Base-by-base conservation (phyloP, 2,113 vertebrate genomes). In the Tilapia sparmanii region DNA sequence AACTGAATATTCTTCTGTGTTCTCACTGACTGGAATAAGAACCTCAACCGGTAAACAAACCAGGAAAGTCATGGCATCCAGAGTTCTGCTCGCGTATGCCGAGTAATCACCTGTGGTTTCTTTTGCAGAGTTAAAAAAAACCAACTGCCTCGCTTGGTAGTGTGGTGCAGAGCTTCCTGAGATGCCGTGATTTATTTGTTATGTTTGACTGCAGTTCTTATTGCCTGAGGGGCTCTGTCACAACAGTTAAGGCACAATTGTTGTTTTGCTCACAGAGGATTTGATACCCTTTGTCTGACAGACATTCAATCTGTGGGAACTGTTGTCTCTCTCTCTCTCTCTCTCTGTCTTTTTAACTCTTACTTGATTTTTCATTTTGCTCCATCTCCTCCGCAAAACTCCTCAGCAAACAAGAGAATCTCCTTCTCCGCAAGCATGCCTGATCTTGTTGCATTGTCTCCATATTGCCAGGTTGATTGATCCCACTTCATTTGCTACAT, bases 241-340 rank as follows among this genome's bases (percentile, higher is more conserved):
- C 89, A 91, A 90, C 89, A 50, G 82, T 95, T 94, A 91, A 95
- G 81, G 85, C 88, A 90, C 90, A 93, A 95, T 95, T 90, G 95
- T 91, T 93, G 86, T 95, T 95, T 95, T 90, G 87, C 90, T 89
- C 89, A 87, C 86, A 87, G 82, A 89, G 93, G 94, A 95, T 91
- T 91, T 84, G 90, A 95, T 95, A 92, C 66, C 87, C 91, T 93
- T 90, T 89, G 91, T 92, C 84, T 93, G 90, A 92, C 89, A 81
- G 94, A 94, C 93, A 95, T 92, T 93, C 79, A 93, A 94, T 96
- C 94, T 95, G 90, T 94, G 93, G 91, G 91, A 94, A 94, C 84
- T 78, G 78, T 42, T 91, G 18, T 82, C 61, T 81, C 83, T 63
- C 88, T 83, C 68, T 47, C 15, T 63, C 40, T 76, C 61, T 71